phyloP scores from a whole-genome alignment of 2,797 vertebrate species.

The Allochrocebus solatus region DNA sequence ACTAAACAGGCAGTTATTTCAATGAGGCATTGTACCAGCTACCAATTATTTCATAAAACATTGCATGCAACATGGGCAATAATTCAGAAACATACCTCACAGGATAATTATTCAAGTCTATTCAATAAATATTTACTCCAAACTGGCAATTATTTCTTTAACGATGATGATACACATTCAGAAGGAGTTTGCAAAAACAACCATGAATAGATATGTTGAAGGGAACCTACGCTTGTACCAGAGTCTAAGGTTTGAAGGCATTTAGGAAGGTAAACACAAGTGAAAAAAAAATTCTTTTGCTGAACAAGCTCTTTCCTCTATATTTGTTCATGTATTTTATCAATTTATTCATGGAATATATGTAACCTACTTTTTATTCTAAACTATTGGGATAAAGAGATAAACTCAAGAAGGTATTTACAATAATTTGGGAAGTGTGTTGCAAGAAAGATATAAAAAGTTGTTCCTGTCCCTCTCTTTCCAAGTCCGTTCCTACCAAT shows the following conservation, averaged over 20 bases:
- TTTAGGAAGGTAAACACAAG: conserved; percentile 16
- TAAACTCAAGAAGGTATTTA: background rate
- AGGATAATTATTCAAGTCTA: conserved; percentile 69
- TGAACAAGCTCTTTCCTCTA: background rate
- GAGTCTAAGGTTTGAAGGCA: background rate
- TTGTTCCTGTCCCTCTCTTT: background rate
- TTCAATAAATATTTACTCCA: conserved; percentile 64
- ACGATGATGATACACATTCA: conserved; percentile 54
- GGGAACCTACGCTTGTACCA: background rate
- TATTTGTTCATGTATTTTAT: background rate
- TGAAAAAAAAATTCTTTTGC: background rate
- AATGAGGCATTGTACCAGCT: conserved; percentile 52
- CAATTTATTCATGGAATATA: background rate
- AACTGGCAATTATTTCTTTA: conserved; percentile 75
- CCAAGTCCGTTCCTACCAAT: background rate
- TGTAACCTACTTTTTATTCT: background rate
- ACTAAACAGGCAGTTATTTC: conserved; percentile 69
- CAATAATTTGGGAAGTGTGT: background rate
- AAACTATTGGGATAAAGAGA: background rate
- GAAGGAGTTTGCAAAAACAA: conserved; percentile 52
- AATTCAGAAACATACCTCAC: conserved; percentile 65
- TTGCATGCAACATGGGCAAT: conserved; percentile 23
- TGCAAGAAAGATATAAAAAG: background rate
- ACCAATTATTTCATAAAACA: conserved; percentile 73
- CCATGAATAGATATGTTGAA: conserved; percentile 16